A percentile compares a stretch with the other conserved stretches of the same genome.
phyloP scores from a whole-genome alignment of 2,113 vertebrate species.

The pig (Sus scrofa) region T2T-Sscrofa CM000826.6:156501501-156502000 shows the following conservation, averaged over 20 bases:
- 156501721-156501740: background rate
- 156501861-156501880: background rate
- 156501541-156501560: background rate
- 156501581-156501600: fast-evolving
- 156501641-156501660: background rate
- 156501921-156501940: too few relatives aligned
- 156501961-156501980: too few relatives aligned
- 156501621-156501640: fast-evolving
- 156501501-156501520: background rate
- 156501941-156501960: too few relatives aligned
- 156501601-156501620: background rate
- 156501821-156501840: background rate
- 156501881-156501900: background rate
- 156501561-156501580: background rate
- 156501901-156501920: background rate
- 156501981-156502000: too few relatives aligned
- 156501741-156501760: background rate
- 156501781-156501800: background rate
- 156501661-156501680: fast-evolving
- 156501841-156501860: background rate
- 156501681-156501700: background rate
- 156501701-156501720: background rate
- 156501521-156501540: fast-evolving
- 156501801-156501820: background rate
- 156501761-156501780: background rate